A percentile compares a stretch with the other conserved stretches of the same genome.
Evolutionary conservation across 2,113 vertebrate genomes (phyloP).

Genomic region (Boulengeromyrus knoepffleri): DNA sequence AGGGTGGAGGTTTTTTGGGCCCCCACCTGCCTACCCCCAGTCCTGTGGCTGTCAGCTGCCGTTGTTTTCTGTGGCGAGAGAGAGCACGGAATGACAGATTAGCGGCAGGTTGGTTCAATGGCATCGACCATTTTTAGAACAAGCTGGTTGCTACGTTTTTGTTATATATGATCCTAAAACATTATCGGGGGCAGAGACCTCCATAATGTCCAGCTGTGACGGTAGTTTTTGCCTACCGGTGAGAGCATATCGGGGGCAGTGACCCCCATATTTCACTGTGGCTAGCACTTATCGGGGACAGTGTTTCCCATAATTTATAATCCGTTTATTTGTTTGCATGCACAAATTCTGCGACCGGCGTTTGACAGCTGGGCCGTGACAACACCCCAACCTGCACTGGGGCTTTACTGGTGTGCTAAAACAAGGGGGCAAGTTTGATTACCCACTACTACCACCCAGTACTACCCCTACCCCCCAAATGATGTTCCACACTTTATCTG

Average conservation of each 20-base stretch:
- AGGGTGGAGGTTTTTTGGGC: neutral
- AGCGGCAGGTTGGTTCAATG: neutral
- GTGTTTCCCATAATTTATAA: conserved; percentile 86
- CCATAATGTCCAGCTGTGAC: conserved; percentile 84
- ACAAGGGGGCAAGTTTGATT: neutral
- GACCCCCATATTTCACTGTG: conserved; percentile 92
- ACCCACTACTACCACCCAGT: neutral
- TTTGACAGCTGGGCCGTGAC: neutral
- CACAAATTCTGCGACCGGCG: conserved; percentile 5
- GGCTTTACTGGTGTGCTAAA: neutral
- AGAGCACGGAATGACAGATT: neutral
- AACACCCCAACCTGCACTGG: neutral
- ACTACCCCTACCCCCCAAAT: neutral
- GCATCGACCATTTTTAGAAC: conserved; percentile 41
- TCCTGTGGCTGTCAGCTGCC: neutral
- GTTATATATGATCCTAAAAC: conserved; percentile 44
- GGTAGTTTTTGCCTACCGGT: conserved; percentile 98
- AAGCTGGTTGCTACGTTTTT: conserved; percentile 38
- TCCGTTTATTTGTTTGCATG: conserved; percentile 40
- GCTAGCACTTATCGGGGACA: conserved; percentile 96
- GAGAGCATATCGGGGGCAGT: conserved; percentile 91
- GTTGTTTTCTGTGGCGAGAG: neutral
- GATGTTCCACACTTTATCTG: neutral
- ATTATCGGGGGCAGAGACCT: conserved; percentile 98
- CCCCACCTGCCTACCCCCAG: neutral